A percentile compares a stretch with the other conserved stretches of the same genome.
Conservation (phyloP, 30 jellyfish, hydroid and myxozoan genomes). For the Aurelia sp. region DNA sequence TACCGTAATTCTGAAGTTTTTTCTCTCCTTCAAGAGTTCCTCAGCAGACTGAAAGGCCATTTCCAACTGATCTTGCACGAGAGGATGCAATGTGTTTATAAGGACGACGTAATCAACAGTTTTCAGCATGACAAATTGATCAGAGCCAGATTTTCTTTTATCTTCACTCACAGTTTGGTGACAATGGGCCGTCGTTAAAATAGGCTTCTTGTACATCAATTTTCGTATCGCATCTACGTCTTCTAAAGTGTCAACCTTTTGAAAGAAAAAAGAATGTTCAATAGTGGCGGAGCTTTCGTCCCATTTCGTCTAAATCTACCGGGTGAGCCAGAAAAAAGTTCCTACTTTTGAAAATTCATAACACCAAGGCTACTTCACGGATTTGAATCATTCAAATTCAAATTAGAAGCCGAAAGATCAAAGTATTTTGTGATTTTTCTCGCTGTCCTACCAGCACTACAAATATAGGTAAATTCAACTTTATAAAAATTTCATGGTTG, state of each 20-base stretch:
- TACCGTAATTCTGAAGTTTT: slow-evolving; percentile 78
- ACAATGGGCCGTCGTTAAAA: slow-evolving; percentile 78
- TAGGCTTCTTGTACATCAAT: slow-evolving; percentile 62
- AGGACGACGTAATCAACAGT: slow-evolving; percentile 72
- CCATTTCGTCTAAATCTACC: no score
- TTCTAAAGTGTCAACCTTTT: slow-evolving; percentile 34
- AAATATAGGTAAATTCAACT: no score
- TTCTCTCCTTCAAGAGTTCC: slow-evolving; percentile 64
- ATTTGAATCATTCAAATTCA: no score
- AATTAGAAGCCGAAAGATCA: no score
- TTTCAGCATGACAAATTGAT: slow-evolving; percentile 22
- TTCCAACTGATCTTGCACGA: slow-evolving; percentile 55
- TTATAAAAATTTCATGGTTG: no score
- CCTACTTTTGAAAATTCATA: no score
- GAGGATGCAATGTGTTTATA: slow-evolving; percentile 80
- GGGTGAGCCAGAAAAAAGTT: no score
- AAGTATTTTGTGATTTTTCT: no score
- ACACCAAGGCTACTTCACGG: no score
- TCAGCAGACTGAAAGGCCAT: slow-evolving; percentile 81
- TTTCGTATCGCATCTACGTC: slow-evolving; percentile 64
- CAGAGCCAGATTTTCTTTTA: slow-evolving; percentile 12
- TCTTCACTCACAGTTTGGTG: slow-evolving; percentile 49
- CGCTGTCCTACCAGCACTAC: no score
- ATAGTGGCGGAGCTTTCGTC: no score
- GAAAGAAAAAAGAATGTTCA: background rate